Percentiles rank a stretch among this genome's conserved stretches.
Conservation (phyloP, 2,113 vertebrate genomes). For the Mobula birostris region DNA sequence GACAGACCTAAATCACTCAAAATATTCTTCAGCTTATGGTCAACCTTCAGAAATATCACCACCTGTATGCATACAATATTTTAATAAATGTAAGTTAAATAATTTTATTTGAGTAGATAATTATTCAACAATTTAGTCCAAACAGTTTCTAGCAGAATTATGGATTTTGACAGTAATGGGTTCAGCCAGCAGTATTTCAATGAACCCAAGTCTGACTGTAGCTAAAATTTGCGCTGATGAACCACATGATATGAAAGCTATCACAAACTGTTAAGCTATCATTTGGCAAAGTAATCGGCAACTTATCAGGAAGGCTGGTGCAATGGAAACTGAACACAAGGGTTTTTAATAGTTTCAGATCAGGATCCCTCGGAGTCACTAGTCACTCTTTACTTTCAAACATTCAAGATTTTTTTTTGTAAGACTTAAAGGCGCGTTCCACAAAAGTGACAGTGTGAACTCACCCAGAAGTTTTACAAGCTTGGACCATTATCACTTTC, state of each 20-base stretch:
- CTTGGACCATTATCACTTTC: neutral
- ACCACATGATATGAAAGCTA: neutral
- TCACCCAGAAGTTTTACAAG: neutral
- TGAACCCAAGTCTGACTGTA: neutral
- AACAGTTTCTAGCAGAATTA: neutral
- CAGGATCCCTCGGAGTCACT: neutral
- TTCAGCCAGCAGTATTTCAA: neutral
- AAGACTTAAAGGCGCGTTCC: neutral
- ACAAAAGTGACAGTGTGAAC: neutral
- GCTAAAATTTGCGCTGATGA: neutral
- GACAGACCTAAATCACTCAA: neutral
- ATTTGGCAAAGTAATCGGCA: slow-evolving; percentile 9
- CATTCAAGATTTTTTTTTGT: neutral
- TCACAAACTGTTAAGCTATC: neutral
- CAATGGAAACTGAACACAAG: neutral
- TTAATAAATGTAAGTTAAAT: neutral
- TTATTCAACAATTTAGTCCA: neutral
- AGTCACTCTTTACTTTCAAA: slow-evolving; percentile 11
- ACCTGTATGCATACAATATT: neutral
- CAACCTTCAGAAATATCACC: neutral
- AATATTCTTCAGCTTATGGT: neutral
- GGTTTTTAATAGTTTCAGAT: neutral
- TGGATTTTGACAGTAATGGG: neutral
- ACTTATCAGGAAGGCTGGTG: neutral
- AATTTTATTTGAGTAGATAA: neutral